Evolutionary conservation across 1,140 invertebrate genomes (phyloP).

Genomic region (Conus betulinus): DNA sequence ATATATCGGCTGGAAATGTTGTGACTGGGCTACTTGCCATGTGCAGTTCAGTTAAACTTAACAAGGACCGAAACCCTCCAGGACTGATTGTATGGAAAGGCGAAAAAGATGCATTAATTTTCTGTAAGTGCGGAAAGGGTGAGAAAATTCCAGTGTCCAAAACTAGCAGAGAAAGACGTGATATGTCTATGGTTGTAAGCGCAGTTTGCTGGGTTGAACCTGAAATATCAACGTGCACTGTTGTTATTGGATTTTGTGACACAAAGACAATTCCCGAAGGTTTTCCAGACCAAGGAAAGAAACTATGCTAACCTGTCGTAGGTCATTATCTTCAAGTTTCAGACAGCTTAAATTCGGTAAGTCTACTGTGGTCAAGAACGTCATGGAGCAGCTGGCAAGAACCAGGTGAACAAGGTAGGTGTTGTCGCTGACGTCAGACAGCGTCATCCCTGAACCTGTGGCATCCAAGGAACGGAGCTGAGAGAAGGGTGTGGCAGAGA

Average conservation of each 20-base stretch:
- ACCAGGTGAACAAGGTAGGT: constrained; percentile 21
- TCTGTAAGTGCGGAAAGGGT: neutral
- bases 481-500: neutral
- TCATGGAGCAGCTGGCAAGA: neutral
- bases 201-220: neutral
- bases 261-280: neutral
- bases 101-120: constrained; percentile 1
- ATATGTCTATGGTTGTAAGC: neutral
- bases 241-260: no score
- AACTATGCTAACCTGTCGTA: no score
- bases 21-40: constrained; percentile 31
- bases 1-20: constrained; percentile 29
- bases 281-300: no score
- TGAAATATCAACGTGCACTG: neutral
- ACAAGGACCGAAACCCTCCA: constrained; percentile 12
- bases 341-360: constrained; percentile 31
- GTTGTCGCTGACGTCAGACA: neutral
- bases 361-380: neutral
- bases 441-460: neutral
- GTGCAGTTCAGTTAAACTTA: constrained; percentile 24
- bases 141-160: neutral
- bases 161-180: neutral
- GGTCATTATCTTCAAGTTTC: neutral
- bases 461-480: constrained; percentile 18
- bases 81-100: neutral